Base-by-base conservation (phyloP, 2,888 invertebrate species). In the Neocrepidodera transversa region DNA sequence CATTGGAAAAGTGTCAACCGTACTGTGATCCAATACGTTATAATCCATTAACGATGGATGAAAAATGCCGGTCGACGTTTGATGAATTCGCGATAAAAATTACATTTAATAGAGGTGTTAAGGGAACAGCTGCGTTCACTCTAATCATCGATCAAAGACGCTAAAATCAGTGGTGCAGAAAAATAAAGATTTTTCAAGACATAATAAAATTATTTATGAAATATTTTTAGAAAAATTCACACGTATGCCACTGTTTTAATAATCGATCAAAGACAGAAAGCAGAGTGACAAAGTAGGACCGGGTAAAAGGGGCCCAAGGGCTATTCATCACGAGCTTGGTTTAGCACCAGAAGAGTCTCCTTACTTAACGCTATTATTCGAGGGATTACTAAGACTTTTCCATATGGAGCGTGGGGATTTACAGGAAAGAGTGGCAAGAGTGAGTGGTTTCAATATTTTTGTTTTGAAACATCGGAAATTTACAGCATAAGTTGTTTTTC, bases 211-310 rank as follows among this genome's bases (percentile, higher is more conserved):
- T 23, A 23, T 23, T 23, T 23, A 23, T 23, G 3, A 23, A 23
- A 5, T 23, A 23, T 23, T 5, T 23, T 3, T 6, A 23, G 6
- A 30, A 30, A 30, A 30, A 30, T 30, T 6, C n/a, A 30, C 10
- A 6, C 2, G 30, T 32, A 11, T 16, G 45, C 26, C 45, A 18
- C 45, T 45, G 26, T 2, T 1, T 26, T 45, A 45, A 45, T 26
- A 23, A 45, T 45, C 45, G 26, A 45, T 45, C 77, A 77, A 76
- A 75, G 73, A 68, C 72, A 74, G 73, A 76, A 76, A 75, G 74
- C 71, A 68, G 70, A 74, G 76, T 76, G 76, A 76, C 76, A 76
- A 77, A 77, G 76, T 76, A 76, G 74, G 74, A 74, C 75, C 74
- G 74, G 73, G 69, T 70, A 74, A 73, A 73, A 75, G 73, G 73